Base-by-base conservation (phyloP, 2,888 invertebrate genomes). In the Agrenia bidenticulata region DNA sequence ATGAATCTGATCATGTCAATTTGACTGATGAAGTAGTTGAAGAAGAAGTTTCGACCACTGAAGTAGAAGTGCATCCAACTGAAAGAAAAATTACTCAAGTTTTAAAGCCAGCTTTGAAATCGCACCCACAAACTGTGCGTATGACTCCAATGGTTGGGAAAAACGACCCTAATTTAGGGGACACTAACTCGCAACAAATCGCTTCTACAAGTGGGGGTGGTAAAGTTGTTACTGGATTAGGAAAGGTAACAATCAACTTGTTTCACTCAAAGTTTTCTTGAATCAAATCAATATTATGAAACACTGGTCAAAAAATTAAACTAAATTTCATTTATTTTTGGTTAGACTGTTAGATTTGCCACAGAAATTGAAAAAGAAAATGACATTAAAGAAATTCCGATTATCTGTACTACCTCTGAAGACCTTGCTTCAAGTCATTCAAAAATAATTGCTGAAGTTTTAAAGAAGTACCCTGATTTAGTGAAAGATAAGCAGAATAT, bases 401-500 rank as follows among this genome's bases (percentile, higher is more conserved):
- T 56, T 15, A 37, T 50, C 32, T 17, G 23, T 13, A 13, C 27
- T 53, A 37, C 21, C 51, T 13, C 49, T 55, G 51, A 26, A 5
- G 69, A 70, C 27, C 32, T 51, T n/a, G 27, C 62, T 45, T 49
- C 78, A 41, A 88, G 89, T 79, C 92, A 92, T 81, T 90, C 91
- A 0, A 92, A 90, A 81, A 90, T 93, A 59, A 92, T 93, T 63
- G 87, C 90, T 67, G 92, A 92, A 74, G 90, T 93, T 0, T 79
- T 93, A 41, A 91, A 92, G 74, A 92, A 92, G 79, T 92, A 91
- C 83, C 92, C 93, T 0, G 89, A 92, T 79, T 83, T 93, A 67
- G 89, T 92, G 0, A 90, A 90, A 79, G 89, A 89, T 77, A 92
- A 90, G 77, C 92, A 91, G 79, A 93, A 90, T 77, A 92, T 93